A percentile compares a stretch with the other conserved stretches of the same genome.
Conservation (phyloP, 2,113 vertebrate genomes). For the Petrocephalus zakoni region DNA sequence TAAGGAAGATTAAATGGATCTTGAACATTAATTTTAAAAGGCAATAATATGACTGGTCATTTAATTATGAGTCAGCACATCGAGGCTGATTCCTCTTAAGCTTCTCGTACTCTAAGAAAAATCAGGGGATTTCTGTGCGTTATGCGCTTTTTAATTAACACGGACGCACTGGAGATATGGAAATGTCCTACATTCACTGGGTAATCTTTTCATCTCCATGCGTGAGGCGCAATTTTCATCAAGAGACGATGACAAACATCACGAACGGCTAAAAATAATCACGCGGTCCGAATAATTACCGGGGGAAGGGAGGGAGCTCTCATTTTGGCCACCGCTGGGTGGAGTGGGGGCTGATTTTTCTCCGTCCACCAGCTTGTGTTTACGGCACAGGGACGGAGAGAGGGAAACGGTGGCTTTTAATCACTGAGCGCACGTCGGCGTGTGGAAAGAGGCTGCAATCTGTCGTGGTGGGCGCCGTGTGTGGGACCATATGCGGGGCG, state of each 20-base stretch:
- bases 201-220: slow-evolving; percentile 11
- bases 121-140: background rate
- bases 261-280: background rate
- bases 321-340: background rate
- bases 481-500: background rate
- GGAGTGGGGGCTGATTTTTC: background rate
- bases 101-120: background rate
- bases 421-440: background rate
- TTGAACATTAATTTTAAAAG: slow-evolving; percentile 33
- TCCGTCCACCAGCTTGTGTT: background rate
- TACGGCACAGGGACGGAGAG: background rate
- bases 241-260: background rate
- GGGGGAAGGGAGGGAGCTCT: background rate
- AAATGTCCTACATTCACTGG: background rate
- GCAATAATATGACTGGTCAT: slow-evolving; percentile 16
- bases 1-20: slow-evolving; percentile 25
- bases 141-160: background rate
- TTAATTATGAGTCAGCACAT: slow-evolving; percentile 28
- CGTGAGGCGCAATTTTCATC: background rate
- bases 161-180: background rate
- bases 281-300: background rate
- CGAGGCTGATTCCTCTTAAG: slow-evolving; percentile 17
- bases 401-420: background rate
- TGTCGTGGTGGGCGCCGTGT: background rate
- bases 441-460: background rate